Evolutionary conservation across 2,113 vertebrate genomes (phyloP).

Genomic region (Dendrocopos noguchii): DNA sequence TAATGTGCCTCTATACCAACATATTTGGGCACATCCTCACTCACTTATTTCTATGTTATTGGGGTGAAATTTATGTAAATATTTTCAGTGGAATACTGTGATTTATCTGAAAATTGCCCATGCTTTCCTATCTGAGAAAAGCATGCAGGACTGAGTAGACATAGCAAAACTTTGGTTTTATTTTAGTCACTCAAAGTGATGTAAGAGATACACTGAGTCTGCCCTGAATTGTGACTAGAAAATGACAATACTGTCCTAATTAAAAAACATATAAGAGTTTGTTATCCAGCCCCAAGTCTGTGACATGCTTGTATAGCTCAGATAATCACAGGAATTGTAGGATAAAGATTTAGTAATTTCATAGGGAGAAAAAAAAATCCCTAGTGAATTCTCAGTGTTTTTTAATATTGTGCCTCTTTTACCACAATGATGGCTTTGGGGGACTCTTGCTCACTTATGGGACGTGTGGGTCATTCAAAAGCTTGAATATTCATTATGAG

Average conservation of each 20-base stretch:
- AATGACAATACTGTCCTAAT: conserved; percentile 47
- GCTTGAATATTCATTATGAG: conserved; percentile 61
- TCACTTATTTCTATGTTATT: not conserved
- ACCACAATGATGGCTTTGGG: not conserved
- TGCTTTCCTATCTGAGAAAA: conserved; percentile 1
- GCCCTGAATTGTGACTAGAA: conserved; percentile 39
- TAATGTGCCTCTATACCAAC: not conserved
- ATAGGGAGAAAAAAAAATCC: not conserved
- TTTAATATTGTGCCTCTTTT: conserved; percentile 44
- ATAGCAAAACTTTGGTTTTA: conserved; percentile 39
- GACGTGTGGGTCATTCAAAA: conserved; percentile 49
- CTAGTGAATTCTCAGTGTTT: conserved; percentile 36
- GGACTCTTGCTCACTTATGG: conserved; percentile 52
- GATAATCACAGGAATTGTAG: conserved; percentile 14
- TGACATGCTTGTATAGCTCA: conserved; percentile 25
- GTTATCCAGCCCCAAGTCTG: conserved; percentile 21
- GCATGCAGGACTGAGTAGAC: not conserved
- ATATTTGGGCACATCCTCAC: not conserved
- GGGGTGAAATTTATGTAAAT: not conserved
- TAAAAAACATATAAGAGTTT: conserved; percentile 23
- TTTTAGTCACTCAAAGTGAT: conserved; percentile 32
- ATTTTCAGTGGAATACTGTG: not conserved
- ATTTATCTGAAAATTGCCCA: not conserved
- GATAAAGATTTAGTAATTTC: conserved; percentile 30
- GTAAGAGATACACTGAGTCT: conserved; percentile 12